These are phyloP conservation scores for Fragum sueziense DNA, from an alignment of 2,888 invertebrate genomes.

Conservation along the genomic window DNA sequence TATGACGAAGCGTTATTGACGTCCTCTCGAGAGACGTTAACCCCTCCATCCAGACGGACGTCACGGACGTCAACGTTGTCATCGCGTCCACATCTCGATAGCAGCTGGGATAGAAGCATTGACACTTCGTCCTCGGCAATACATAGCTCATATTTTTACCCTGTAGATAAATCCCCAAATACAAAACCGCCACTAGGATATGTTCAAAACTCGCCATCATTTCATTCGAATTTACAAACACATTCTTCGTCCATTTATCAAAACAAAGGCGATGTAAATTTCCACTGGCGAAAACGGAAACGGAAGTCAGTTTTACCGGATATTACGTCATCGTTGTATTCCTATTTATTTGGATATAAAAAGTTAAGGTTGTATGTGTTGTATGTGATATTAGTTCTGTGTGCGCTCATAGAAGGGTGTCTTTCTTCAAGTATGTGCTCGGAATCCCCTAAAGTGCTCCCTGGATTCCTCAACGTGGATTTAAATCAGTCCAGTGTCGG, in stretches of 20 bases:
- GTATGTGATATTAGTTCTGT: constrained; percentile 27
- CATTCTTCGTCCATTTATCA: constrained; percentile 20
- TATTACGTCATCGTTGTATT: constrained; percentile 12
- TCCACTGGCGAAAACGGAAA: constrained; percentile 17
- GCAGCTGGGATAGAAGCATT: not conserved
- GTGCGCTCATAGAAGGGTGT: constrained; percentile 19
- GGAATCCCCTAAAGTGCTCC: constrained; percentile 12
- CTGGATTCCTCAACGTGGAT: constrained; percentile 15
- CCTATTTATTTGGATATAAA: constrained; percentile 24
- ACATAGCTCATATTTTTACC: not conserved
- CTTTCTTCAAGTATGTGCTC: constrained; percentile 14
- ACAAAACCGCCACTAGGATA: not conserved
- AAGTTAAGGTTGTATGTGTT: constrained; percentile 20
- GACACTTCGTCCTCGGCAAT: not conserved
- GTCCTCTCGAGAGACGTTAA: not conserved
- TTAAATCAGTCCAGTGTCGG: constrained; percentile 25
- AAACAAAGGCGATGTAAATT: constrained; percentile 4
- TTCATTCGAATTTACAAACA: not conserved
- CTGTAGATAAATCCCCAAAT: constrained; percentile 1
- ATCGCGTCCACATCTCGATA: not conserved
- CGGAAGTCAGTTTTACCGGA: constrained; percentile 7
- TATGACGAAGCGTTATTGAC: constrained; percentile 11
- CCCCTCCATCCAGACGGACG: not conserved
- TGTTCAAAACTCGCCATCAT: constrained; percentile 2
- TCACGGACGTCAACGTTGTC: too few species aligned